Conservation (phyloP, 2,113 vertebrate species). For the Tricholaema leucomelas region DNA sequence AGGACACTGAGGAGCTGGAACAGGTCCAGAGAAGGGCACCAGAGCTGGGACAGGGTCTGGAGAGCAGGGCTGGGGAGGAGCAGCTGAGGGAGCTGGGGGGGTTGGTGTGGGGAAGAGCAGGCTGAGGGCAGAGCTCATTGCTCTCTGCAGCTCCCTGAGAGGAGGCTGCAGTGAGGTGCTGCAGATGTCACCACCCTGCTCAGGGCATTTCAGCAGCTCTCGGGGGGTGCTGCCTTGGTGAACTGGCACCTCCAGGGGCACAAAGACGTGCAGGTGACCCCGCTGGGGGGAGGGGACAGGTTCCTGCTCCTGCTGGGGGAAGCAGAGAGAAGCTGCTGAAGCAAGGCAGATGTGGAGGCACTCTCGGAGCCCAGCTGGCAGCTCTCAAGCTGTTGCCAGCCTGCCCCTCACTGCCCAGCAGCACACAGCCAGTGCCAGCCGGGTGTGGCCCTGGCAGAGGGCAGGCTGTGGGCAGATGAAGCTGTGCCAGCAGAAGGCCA, state of each 20-base stretch:
- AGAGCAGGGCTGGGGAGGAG: too few species aligned
- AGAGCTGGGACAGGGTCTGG: too few species aligned
- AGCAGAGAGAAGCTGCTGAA: not conserved
- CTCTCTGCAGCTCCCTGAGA: too few species aligned
- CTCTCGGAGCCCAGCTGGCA: accelerated
- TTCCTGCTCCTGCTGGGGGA: not conserved
- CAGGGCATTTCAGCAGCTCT: not conserved
- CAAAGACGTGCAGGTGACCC: not conserved
- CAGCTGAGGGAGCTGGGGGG: too few species aligned
- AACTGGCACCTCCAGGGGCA: accelerated
- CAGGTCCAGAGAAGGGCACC: too few species aligned
- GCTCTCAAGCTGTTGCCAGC: not conserved
- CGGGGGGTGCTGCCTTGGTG: accelerated
- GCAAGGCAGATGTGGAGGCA: not conserved
- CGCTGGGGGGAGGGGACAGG: not conserved
- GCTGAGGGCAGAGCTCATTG: too few species aligned
- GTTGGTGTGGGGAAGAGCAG: too few species aligned
- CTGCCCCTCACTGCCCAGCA: not conserved
- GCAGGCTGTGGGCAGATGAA: not conserved
- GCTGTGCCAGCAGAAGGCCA: not conserved
- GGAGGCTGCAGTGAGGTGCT: too few species aligned
- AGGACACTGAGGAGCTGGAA: too few species aligned
- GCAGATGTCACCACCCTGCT: not conserved
- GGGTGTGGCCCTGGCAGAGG: not conserved
- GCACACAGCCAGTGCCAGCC: not conserved